phyloP scores from a whole-genome alignment of 2,797 vertebrate genomes.

The Adelosebastes latens region DNA sequence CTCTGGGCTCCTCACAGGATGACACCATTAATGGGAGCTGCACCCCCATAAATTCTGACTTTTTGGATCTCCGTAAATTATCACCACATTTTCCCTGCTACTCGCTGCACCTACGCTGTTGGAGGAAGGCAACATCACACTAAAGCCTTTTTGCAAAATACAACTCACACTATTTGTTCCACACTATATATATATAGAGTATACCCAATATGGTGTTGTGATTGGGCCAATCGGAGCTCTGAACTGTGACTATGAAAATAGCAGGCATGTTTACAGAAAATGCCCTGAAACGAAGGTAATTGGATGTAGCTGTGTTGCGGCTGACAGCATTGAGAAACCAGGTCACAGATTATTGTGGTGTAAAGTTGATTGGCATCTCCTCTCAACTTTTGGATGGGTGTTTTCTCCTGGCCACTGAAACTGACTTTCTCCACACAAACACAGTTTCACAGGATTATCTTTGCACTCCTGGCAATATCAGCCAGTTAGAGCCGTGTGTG shows the following conservation, averaged over 20 bases:
- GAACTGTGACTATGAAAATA: slow-evolving; percentile 34
- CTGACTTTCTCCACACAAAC: slow-evolving; percentile 52
- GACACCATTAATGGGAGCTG: slow-evolving; percentile 22
- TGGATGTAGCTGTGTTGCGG: slow-evolving; percentile 50
- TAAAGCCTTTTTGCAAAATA: slow-evolving; percentile 1
- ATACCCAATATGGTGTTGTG: neutral
- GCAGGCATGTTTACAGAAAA: slow-evolving; percentile 34
- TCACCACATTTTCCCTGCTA: slow-evolving; percentile 32
- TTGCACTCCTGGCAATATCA: slow-evolving; percentile 53
- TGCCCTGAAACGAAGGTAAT: slow-evolving; percentile 54
- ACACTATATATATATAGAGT: neutral
- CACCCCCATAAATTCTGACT: slow-evolving; percentile 40
- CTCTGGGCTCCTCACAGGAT: slow-evolving; percentile 6
- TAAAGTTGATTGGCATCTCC: slow-evolving; percentile 65
- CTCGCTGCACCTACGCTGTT: slow-evolving; percentile 5
- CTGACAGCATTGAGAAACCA: slow-evolving; percentile 52
- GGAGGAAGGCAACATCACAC: neutral
- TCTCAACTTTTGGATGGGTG: slow-evolving; percentile 32
- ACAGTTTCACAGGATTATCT: slow-evolving; percentile 66
- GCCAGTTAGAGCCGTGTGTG: slow-evolving; percentile 26
- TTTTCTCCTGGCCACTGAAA: slow-evolving; percentile 55
- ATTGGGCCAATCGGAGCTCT: slow-evolving; percentile 8
- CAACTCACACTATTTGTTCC: slow-evolving; percentile 26
- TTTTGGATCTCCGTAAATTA: slow-evolving; percentile 25
- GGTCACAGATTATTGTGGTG: slow-evolving; percentile 56